Base-by-base conservation (phyloP, 2,797 vertebrate species). In the Argentina silus region DNA sequence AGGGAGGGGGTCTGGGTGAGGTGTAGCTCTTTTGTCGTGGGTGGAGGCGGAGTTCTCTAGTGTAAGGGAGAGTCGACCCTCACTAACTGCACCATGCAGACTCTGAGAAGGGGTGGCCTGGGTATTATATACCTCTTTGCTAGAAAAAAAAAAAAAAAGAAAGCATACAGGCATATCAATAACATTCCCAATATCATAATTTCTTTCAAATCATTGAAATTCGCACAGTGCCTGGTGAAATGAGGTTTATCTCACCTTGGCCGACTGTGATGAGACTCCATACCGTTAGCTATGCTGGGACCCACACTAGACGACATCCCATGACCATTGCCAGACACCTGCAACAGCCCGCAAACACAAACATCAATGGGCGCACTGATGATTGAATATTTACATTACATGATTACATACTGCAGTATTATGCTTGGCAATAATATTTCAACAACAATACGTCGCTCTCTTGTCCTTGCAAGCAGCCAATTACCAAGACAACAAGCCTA, bases 1-100 rank as follows among this genome's bases (percentile, higher is more conserved):
- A 73, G 82, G 73, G 67, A 55, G 79, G 45, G 64, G 45, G 9
- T 48, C 63, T 12, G 63, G 23, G 17, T 70, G 75, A 45, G 44
- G 59, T 71, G 66, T 83, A 89, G 89, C 87, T 87, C 82, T 89
- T 82, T 65, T 51, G 50, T 88, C 89, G 64, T 76, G 69, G 74
- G 78, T 42, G 69, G 79, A 74, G 67, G 53, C 42, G 8, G 23
- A 55, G 23, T 9, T 27, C 42, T 65, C 53, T 15, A 55, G 57
- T 6, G 11, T 36, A 10, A 59, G 27, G 23, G 69, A 78, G 56
- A 43, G 65, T 75, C 69, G 76, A 73, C 69, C 81, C 55, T 91
- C 86, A 44, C 64, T 66, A 65, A 61, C 78, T 74, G 77, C 76
- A 64, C 81, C 63, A 56, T 71, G 79, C 69, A 69, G 3, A 62